These are phyloP conservation scores for Morphnarchus princeps DNA, from an alignment of 2,113 vertebrate species.

Conservation along the genomic window DNA sequence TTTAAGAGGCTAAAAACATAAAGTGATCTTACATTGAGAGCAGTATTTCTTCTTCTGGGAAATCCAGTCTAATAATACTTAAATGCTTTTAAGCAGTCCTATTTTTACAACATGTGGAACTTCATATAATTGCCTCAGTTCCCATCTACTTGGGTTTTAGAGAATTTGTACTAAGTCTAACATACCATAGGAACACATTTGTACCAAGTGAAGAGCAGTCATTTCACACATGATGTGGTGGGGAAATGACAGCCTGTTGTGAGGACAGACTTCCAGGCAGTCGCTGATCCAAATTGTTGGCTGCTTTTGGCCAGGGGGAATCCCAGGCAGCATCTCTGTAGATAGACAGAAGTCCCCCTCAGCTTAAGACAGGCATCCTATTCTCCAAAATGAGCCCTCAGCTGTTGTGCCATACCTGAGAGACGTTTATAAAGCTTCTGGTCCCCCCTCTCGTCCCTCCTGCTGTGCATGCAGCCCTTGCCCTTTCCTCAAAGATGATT, in stretches of 20 bases:
- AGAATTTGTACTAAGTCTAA: not conserved
- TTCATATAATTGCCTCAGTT: not conserved
- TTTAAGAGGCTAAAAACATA: constrained; percentile 37
- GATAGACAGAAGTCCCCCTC: not conserved
- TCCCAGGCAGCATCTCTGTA: not conserved
- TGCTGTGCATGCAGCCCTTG: not conserved
- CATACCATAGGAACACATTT: not conserved
- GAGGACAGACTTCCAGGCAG: not conserved
- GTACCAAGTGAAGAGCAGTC: not conserved
- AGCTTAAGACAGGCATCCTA: not conserved
- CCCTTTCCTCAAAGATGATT: not conserved
- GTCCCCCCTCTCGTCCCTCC: accelerated
- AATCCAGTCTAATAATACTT: not conserved
- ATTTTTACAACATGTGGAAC: not conserved
- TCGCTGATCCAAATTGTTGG: not conserved
- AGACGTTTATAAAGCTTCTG: not conserved
- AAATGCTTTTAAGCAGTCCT: not conserved
- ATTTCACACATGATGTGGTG: not conserved
- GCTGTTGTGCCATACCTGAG: not conserved
- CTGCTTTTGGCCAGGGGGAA: accelerated
- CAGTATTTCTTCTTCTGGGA: not conserved
- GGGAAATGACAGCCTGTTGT: not conserved
- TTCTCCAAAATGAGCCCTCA: not conserved
- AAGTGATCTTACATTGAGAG: not conserved
- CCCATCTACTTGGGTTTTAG: not conserved